Conservation (phyloP, 2,113 vertebrate genomes). For the Ceyx margarethae region DNA sequence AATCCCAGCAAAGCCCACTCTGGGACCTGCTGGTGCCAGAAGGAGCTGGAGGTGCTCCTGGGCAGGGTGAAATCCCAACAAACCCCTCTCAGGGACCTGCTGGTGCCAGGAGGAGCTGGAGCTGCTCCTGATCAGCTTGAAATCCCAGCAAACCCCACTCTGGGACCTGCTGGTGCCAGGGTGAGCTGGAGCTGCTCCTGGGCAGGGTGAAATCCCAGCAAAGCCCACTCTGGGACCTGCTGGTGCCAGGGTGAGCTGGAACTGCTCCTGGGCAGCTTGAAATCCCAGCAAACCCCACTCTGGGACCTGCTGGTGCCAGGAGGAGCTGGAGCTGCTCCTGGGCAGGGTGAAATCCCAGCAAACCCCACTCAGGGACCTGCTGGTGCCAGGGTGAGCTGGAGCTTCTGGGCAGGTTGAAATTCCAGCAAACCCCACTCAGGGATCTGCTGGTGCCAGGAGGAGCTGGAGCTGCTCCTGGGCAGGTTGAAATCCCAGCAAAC, state of each 20-base stretch:
- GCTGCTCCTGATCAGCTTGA: not conserved
- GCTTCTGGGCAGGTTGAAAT: not conserved
- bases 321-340: not conserved
- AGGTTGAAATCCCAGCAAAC: not conserved
- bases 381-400: not conserved
- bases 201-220: not conserved
- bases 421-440: not conserved
- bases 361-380: accelerated
- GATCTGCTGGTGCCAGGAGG: not conserved
- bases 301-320: no score
- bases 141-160: no score
- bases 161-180: no score
- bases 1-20: no score
- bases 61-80: not conserved
- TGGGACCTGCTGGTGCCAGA: no score
- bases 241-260: not conserved
- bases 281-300: not conserved
- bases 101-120: not conserved
- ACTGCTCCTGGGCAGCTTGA: not conserved
- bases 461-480: not conserved
- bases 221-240: accelerated
- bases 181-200: no score
- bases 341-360: not conserved
- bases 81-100: accelerated
- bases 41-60: not conserved